Base-by-base conservation (phyloP, 2,888 invertebrate species). In the Pristionchus japonicus region DNA sequence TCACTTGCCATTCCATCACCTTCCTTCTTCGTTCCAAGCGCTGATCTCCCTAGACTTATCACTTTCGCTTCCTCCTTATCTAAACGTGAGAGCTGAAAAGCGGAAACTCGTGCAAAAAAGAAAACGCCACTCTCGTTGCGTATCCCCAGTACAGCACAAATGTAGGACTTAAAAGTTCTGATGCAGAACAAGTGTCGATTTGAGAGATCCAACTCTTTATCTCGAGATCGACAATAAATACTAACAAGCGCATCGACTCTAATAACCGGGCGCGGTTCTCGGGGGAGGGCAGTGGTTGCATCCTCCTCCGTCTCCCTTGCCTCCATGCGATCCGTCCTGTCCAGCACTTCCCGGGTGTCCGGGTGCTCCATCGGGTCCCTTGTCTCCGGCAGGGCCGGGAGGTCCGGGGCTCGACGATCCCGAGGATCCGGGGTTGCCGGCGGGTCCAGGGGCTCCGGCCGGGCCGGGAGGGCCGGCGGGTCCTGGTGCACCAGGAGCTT, bases 211-310 rank as follows among this genome's bases (percentile, higher is more conserved):
- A 77, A 47, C 13, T 47, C 43, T 77, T 77, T 43, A 77, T 77
- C 43, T 4, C 34, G 82, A 83, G 82, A 83, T 83, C 82, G 82
- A 83, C 43, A 34, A 83, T 52, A 52, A 43, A 52, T 49, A 83
- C 52, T n/a, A n/a, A n/a, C n/a, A n/a, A 52, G 52, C 52, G 52
- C 27, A 20, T 34, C 23, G 6, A 20, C 6, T 52, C 82, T 83
- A 86, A 57, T 86, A 86, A 43, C 86, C 86, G 40, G 86, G 86
- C 15, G 86, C 86, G 34, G 86, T 86, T 70, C 86, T 67, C 1
- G 86, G 86, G 0, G 86, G 86, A 1, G 86, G 86, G 20, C 86
- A 86, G 27, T 86, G 86, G 6, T 67, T 31, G 70, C 86, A 86
- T 49, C 86, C 86, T 31, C 86, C 86, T 9, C 86, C 86, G 0